A percentile compares a stretch with the other conserved stretches of the same genome.
These are phyloP conservation scores for Clinocottus analis DNA, from an alignment of 2,113 vertebrate species.

Conservation along the genomic window DNA sequence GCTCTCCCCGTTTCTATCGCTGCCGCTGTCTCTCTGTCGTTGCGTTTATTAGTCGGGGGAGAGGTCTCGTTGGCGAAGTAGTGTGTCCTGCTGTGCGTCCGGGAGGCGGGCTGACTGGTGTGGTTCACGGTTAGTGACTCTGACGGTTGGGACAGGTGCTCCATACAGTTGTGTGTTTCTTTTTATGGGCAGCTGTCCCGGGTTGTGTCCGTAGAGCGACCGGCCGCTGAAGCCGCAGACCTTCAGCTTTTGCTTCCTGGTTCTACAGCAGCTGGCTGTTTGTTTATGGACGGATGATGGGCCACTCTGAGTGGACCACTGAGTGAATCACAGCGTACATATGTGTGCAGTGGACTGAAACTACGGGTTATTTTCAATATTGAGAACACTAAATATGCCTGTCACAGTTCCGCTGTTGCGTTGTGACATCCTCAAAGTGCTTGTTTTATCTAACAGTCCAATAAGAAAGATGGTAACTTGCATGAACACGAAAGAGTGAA, in stretches of 20 bases:
- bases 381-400: neutral
- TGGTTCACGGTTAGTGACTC: conserved; percentile 60
- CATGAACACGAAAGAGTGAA: neutral
- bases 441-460: neutral
- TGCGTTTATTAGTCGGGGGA: conserved; percentile 36
- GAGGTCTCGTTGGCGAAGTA: neutral
- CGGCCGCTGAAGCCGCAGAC: conserved; percentile 74
- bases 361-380: neutral
- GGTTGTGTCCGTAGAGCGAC: conserved; percentile 65
- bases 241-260: conserved; percentile 54
- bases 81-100: conserved; percentile 37
- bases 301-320: conserved; percentile 35
- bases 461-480: neutral
- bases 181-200: conserved; percentile 69
- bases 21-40: neutral
- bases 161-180: conserved; percentile 62
- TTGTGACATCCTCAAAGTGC: neutral
- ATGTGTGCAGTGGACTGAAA: conserved; percentile 15
- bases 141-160: conserved; percentile 71
- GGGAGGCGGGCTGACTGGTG: conserved; percentile 48
- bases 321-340: conserved; percentile 36
- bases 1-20: conserved; percentile 2
- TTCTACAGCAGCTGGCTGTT: conserved; percentile 64
- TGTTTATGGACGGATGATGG: conserved; percentile 71
- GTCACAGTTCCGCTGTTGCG: neutral